Evolutionary conservation across 2,888 invertebrate species (phyloP), one percentile per base, ranked within the genome.

Genomic region (Didymodactylos carnosus): DNA sequence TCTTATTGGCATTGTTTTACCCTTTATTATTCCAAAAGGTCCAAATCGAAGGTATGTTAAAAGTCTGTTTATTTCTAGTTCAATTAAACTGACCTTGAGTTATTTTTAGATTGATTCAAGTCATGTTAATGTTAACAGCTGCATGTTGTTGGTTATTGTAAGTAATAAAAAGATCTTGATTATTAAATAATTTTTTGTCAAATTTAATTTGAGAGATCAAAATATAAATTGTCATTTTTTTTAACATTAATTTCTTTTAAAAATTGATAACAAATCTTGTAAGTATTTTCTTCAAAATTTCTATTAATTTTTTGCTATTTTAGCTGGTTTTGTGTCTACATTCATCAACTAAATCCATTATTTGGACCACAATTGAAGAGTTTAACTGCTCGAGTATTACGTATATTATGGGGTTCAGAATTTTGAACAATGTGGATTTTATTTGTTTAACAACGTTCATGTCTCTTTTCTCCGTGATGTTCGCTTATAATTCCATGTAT

Each of bases 311-410:
- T 53, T 72, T 14, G 3, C 5, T 25, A 23, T 27, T 40, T 62
- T 62, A 75, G 75, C 27, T 75, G 75, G 75, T 35, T 75, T 16
- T 72, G 72, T 40, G 51, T 72, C 6, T 72, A 70, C 62, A 35
- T 75, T 23, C 72, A 72, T 39, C 75, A 75, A 70, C 72, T 40
- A n/a, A 73, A 72, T 41, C 75, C 75, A 39, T 39, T 75, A 70
- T 53, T 75, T 41, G 75, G 72, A 25, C 75, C 75, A 14, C 72
- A 75, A 46, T 25, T 75, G n/a, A 41, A 23, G 10, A 72, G 69
- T 43, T 40, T 23, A n/a, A 40, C 70, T n/a, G 75, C 75, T 11
- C 46, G 72, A 51, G 72, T 39, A 14, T 49, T 75, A n/a, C 69
- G 62, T 29, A 19, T 14, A 29, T 27, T 75, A 16, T 75, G 75